phyloP scores from a whole-genome alignment of 1,140 invertebrate species.

The Hyles euphorbiae region DNA sequence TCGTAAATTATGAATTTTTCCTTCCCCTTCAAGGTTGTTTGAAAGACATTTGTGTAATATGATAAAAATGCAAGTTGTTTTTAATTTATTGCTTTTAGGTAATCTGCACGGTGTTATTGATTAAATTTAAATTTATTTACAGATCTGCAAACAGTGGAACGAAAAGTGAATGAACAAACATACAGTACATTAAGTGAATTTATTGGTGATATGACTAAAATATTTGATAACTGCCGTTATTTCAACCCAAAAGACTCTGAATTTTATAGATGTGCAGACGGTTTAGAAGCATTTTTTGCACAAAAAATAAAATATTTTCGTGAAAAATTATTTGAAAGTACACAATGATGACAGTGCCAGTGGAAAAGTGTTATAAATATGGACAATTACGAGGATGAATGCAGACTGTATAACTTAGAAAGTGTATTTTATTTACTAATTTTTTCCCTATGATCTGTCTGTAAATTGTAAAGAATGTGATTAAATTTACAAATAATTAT shows the following conservation, averaged over 20 bases:
- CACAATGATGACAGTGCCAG: conserved; percentile 63
- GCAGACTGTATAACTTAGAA: too few relatives aligned
- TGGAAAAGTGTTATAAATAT: too few relatives aligned
- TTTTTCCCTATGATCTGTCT: conserved; percentile 44
- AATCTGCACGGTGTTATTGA: too few relatives aligned
- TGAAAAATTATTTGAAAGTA: conserved; percentile 84
- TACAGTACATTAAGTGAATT: conserved; percentile 95
- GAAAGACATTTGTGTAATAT: too few relatives aligned
- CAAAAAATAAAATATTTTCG: conserved; percentile 91
- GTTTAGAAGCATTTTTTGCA: conserved; percentile 96
- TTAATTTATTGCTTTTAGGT: too few relatives aligned
- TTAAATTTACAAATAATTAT: conserved; percentile 55
- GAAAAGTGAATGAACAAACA: conserved; percentile 87
- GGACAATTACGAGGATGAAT: too few relatives aligned
- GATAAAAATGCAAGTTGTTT: too few relatives aligned
- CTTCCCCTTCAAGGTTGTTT: too few relatives aligned
- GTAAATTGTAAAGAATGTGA: conserved; percentile 66
- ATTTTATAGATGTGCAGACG: conserved; percentile 96
- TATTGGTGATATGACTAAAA: conserved; percentile 97
- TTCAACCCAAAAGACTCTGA: conserved; percentile 97
- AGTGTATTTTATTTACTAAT: conserved; percentile 2
- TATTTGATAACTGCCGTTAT: conserved; percentile 98
- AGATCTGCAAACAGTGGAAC: conserved; percentile 96
- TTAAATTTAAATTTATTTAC: conserved; percentile 48
- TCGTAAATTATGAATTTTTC: too few relatives aligned